These are phyloP conservation scores for Drosophila simulans DNA, from an alignment of 1,140 invertebrate species.

Conservation along the genomic window DNA sequence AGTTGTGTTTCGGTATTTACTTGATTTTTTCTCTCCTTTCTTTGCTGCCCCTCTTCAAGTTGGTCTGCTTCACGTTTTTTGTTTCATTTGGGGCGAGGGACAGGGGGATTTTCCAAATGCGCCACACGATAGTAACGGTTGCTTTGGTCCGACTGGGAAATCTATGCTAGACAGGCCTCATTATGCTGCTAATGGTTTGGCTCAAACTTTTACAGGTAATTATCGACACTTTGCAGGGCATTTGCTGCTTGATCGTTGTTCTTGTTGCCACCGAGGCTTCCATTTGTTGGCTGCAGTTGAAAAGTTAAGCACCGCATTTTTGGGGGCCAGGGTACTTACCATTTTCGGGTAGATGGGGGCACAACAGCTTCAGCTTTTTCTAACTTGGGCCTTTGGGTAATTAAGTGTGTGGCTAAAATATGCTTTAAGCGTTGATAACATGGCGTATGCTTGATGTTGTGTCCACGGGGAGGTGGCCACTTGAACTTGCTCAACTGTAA, in stretches of 20 bases:
- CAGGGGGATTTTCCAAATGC: slow-evolving; percentile 30
- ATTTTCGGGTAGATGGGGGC: slow-evolving; percentile 40
- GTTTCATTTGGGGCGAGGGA: slow-evolving; percentile 32
- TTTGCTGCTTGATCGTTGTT: slow-evolving; percentile 20
- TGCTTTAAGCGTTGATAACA: slow-evolving; percentile 21
- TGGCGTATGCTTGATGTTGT: slow-evolving; percentile 60
- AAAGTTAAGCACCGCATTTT: slow-evolving; percentile 56
- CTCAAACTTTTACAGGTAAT: slow-evolving; percentile 77
- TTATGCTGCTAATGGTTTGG: slow-evolving; percentile 80
- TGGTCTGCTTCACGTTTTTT: slow-evolving; percentile 9
- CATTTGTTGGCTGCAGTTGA: slow-evolving; percentile 40
- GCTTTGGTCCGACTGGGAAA: slow-evolving; percentile 41
- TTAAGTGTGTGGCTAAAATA: slow-evolving; percentile 53
- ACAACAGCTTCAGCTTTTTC: slow-evolving; percentile 25
- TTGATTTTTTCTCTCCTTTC: slow-evolving; percentile 2
- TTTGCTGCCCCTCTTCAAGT: background rate
- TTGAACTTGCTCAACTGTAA: slow-evolving; percentile 26
- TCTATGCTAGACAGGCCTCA: slow-evolving; percentile 70
- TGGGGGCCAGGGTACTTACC: background rate
- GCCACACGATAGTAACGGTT: slow-evolving; percentile 19
- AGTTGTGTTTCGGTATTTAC: slow-evolving; percentile 32
- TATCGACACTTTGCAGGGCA: slow-evolving; percentile 71
- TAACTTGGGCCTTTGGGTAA: slow-evolving; percentile 45
- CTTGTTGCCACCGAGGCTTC: slow-evolving; percentile 27
- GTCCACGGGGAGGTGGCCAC: background rate